Conservation (phyloP, 2,113 vertebrate species). For the Trochalopteron elliotii region DNA sequence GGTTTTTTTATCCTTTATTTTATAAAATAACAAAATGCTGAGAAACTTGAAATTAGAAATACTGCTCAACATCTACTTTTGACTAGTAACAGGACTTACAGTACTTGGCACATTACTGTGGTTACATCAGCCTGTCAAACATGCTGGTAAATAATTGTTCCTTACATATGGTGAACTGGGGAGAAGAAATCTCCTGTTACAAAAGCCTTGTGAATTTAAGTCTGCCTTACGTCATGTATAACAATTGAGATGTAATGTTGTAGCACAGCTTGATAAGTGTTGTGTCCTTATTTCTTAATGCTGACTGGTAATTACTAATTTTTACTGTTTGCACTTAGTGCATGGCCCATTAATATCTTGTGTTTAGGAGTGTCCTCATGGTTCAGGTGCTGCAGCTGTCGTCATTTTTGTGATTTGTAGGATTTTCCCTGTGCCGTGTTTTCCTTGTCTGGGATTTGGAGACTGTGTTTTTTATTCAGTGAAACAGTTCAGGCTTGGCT, state of each 20-base stretch:
- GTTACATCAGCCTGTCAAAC: neutral
- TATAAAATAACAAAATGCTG: neutral
- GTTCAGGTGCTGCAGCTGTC: neutral
- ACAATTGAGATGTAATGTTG: neutral
- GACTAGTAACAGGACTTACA: neutral
- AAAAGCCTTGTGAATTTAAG: neutral
- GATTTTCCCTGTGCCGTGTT: neutral
- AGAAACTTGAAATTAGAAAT: neutral
- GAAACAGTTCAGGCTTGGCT: neutral
- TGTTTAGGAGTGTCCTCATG: neutral
- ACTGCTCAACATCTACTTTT: neutral
- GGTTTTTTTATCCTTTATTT: neutral
- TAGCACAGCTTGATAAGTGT: neutral
- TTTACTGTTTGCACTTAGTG: neutral
- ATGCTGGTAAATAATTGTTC: neutral
- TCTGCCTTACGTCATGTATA: neutral
- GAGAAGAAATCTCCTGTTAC: neutral
- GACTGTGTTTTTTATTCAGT: neutral
- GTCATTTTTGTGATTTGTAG: neutral
- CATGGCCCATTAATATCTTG: neutral
- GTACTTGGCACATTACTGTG: neutral
- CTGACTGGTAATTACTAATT: neutral
- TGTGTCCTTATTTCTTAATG: neutral
- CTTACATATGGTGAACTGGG: neutral
- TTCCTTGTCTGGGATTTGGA: neutral